Evolutionary conservation across 2,888 invertebrate species (phyloP).

Genomic region (Limnephilus marmoratus): DNA sequence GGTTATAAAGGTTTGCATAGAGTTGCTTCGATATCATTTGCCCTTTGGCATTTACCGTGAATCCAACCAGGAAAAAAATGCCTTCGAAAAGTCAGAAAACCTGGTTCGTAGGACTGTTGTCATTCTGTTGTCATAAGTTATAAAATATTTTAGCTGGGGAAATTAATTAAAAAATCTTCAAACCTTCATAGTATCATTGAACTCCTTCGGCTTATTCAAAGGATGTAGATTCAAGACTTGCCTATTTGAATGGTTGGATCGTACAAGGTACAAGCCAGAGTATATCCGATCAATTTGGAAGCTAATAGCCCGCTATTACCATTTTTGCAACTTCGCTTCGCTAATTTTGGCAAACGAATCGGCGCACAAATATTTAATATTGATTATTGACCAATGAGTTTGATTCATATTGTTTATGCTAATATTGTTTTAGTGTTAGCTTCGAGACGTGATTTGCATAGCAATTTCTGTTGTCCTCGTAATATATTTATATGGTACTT

Average conservation of each 20-base stretch:
- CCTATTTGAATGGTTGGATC: neutral
- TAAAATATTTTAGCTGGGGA: no score
- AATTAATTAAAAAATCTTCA: no score
- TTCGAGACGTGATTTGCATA: neutral
- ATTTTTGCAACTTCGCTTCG: neutral
- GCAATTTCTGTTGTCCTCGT: neutral
- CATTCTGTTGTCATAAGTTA: neutral
- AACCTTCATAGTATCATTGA: neutral
- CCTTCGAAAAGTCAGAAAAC: neutral
- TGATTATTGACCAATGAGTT: neutral
- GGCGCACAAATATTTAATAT: neutral
- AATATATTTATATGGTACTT: neutral
- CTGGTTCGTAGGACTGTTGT: neutral
- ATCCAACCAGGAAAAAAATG: no score
- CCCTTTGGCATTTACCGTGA: no score
- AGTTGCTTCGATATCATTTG: no score
- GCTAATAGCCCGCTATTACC: neutral
- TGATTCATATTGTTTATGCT: neutral
- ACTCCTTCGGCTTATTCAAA: neutral
- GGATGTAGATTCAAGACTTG: neutral
- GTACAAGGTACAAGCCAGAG: neutral
- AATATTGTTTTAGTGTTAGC: neutral
- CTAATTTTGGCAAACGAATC: neutral
- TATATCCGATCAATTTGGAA: neutral
- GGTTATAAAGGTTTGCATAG: no score